Evolutionary conservation across 2,888 invertebrate genomes (phyloP), one percentile per base, ranked within the genome.

Genomic region (Ophioninae sp.): DNA sequence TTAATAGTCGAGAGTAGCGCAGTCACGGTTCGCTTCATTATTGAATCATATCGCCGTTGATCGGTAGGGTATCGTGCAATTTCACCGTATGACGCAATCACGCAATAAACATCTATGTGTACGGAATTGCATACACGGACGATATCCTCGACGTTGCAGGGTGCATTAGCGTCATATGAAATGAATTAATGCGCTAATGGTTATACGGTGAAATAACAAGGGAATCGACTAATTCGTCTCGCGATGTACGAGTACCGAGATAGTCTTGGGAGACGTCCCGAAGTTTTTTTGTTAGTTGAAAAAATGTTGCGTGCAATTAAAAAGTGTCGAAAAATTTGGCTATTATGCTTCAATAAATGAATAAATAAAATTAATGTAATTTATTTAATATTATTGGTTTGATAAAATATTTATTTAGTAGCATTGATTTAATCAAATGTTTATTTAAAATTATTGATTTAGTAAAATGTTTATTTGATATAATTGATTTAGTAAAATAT

Each of bases 101-200:
- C 13, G 44, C 51, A 59, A 61, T 77, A 51, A 59, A 23, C 22
- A n/a, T 51, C 9, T 9, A 74, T 44, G 51, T 58, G 10, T 71
- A 68, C 44, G 51, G 56, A 64, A 81, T 77, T 78, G 63, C 73
- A 68, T 68, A 23, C 69, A 63, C 20, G 61, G 44, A 72, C 44
- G 44, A 59, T 59, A 63, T 75, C 58, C 67, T 13, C 39, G 63
- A 20, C 37, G 59, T 37, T 44, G 65, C 59, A 74, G 5, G 63
- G 68, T 74, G 69, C 68, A 79, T 82, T 82, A 79, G 69, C 78
- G 59, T 71, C 63, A 51, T 64, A 51, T 51, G 71, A 58, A 82
- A 74, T 75, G 59, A 79, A 79, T 82, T 58, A 73, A 79, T 64
- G 78, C 37, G 9, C 20, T 20, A 58, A 75, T 22, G 17, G 37